These are phyloP conservation scores for Hormaphis cornu DNA, from an alignment of 1,140 invertebrate genomes.

Conservation along the genomic window DNA sequence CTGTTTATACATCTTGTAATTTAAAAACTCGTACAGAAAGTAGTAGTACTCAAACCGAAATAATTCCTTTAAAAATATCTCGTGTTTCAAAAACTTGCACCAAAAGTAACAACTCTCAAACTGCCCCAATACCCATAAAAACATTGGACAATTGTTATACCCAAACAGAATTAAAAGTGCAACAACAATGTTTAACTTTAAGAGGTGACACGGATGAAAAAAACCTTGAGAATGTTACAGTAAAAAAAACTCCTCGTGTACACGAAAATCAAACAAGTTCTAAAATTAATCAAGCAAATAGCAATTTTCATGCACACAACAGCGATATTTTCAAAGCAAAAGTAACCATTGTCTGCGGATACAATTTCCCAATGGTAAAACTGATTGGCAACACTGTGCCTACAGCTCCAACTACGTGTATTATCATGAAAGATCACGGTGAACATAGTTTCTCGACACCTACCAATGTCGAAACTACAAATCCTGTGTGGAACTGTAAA, in stretches of 20 bases:
- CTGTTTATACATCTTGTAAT: too few relatives aligned
- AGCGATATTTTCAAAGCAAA: constrained; percentile 10
- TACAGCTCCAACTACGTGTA: neutral
- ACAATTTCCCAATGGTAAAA: neutral
- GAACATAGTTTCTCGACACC: neutral
- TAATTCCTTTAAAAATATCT: too few relatives aligned
- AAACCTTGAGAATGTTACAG: neutral
- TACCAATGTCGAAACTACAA: neutral
- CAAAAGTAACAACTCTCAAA: too few relatives aligned
- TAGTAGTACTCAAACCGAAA: too few relatives aligned
- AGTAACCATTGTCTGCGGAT: neutral
- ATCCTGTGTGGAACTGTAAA: constrained; percentile 5
- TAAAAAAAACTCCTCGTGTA: neutral
- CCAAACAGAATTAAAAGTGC: too few relatives aligned
- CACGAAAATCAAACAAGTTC: neutral
- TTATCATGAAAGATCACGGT: neutral
- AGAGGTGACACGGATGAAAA: neutral
- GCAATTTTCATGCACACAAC: neutral
- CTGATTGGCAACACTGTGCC: neutral
- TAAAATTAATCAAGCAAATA: neutral
- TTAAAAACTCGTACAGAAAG: neutral
- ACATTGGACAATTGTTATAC: too few relatives aligned
- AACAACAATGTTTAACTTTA: neutral
- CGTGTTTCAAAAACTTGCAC: too few relatives aligned
- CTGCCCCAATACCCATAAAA: too few relatives aligned